These are phyloP conservation scores for Sebastes vulpes DNA, from an alignment of 2,797 vertebrate genomes.

Conservation along the genomic window DNA sequence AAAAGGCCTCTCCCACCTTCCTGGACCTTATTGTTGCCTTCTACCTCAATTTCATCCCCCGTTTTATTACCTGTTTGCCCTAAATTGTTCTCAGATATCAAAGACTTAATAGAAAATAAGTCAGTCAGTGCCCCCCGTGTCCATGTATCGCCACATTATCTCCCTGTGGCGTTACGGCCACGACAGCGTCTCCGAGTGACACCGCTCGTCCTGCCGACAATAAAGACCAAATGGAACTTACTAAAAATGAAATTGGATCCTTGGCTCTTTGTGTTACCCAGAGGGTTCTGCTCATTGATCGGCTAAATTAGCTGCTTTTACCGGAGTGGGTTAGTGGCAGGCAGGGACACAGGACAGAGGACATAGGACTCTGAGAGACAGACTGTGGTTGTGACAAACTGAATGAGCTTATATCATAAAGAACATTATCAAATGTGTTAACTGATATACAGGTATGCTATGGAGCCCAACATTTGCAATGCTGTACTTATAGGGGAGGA, in stretches of 20 bases:
- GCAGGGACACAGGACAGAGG: background rate
- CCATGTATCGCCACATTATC: background rate
- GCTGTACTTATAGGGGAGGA: background rate
- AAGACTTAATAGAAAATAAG: slow-evolving; percentile 4
- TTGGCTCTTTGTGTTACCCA: slow-evolving; percentile 44
- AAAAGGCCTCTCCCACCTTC: slow-evolving; percentile 14
- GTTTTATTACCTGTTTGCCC: slow-evolving; percentile 27
- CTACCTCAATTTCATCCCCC: background rate
- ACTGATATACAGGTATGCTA: background rate
- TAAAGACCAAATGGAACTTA: slow-evolving; percentile 56
- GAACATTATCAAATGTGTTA: background rate
- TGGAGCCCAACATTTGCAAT: background rate
- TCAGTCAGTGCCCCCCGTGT: background rate
- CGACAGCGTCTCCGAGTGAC: background rate
- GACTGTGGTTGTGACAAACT: background rate
- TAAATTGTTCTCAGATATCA: background rate
- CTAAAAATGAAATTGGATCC: slow-evolving; percentile 60
- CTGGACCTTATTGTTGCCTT: background rate
- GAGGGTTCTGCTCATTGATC: slow-evolving; percentile 55
- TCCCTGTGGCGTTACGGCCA: background rate
- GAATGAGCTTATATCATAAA: background rate
- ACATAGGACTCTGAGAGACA: background rate
- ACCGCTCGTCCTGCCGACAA: slow-evolving; percentile 16
- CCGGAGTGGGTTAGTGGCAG: slow-evolving; percentile 24
- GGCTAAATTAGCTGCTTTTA: slow-evolving; percentile 60